Conservation (phyloP, 2,113 vertebrate species). For the Gymnocephalus cernua region DNA sequence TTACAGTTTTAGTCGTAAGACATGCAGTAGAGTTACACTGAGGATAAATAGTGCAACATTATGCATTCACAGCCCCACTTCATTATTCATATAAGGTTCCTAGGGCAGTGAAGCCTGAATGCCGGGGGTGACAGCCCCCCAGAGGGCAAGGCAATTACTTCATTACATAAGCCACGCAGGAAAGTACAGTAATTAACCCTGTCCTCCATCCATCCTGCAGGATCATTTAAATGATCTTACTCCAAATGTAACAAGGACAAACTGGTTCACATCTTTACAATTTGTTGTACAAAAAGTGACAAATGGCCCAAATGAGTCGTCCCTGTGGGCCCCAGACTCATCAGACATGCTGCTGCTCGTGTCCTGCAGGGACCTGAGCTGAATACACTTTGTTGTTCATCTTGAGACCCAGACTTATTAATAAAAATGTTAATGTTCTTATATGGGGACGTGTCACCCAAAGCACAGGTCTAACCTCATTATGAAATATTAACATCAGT, state of each 20-base stretch:
- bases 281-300: neutral
- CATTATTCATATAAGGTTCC: neutral
- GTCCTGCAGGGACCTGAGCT: constrained; percentile 20
- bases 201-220: neutral
- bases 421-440: neutral
- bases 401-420: constrained; percentile 10
- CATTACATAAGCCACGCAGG: neutral
- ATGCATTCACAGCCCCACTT: neutral
- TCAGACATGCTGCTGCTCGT: neutral
- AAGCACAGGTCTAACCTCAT: constrained; percentile 1
- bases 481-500: neutral
- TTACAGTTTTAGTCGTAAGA: neutral
- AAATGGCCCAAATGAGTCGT: neutral
- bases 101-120: constrained; percentile 13
- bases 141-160: neutral
- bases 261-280: neutral
- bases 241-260: neutral
- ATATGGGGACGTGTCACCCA: neutral
- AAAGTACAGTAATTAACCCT: constrained; percentile 4
- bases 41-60: neutral
- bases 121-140: neutral
- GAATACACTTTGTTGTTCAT: constrained; percentile 5
- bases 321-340: neutral
- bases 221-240: neutral
- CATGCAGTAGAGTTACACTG: neutral